phyloP scores from a whole-genome alignment of 2,113 vertebrate species.

The Falco punctatus region DNA sequence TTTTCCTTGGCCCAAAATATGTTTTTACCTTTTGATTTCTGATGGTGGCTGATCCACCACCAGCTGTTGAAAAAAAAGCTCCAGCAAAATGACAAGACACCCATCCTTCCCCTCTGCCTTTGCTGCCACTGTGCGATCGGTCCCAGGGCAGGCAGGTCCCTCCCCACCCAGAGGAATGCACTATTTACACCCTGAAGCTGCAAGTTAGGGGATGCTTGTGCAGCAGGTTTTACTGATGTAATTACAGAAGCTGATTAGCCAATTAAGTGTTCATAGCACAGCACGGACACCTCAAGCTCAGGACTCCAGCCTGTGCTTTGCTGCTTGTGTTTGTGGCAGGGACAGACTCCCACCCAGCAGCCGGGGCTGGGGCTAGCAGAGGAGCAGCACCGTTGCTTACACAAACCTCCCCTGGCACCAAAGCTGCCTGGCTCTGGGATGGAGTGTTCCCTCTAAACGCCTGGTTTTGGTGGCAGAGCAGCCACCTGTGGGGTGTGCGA shows the following conservation, averaged over 20 bases:
- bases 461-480: not conserved
- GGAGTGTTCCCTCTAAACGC: not conserved
- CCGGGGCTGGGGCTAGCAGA: not conserved
- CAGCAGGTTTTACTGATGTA: not conserved
- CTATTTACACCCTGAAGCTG: accelerated
- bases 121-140: accelerated
- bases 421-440: accelerated
- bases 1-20: not conserved
- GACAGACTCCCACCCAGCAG: not conserved
- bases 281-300: accelerated
- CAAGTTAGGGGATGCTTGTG: accelerated
- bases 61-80: not conserved
- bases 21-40: not conserved
- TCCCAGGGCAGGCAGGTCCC: not conserved
- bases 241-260: not conserved
- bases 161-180: accelerated
- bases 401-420: no score
- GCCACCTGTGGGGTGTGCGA: not conserved
- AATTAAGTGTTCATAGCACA: not conserved
- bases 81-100: accelerated
- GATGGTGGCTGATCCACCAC: not conserved
- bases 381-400: not conserved
- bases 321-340: not conserved
- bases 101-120: not conserved
- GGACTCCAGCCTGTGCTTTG: not conserved